Base-by-base conservation (phyloP, 2,797 vertebrate genomes). In the Coranthus polyacanthus region DNA sequence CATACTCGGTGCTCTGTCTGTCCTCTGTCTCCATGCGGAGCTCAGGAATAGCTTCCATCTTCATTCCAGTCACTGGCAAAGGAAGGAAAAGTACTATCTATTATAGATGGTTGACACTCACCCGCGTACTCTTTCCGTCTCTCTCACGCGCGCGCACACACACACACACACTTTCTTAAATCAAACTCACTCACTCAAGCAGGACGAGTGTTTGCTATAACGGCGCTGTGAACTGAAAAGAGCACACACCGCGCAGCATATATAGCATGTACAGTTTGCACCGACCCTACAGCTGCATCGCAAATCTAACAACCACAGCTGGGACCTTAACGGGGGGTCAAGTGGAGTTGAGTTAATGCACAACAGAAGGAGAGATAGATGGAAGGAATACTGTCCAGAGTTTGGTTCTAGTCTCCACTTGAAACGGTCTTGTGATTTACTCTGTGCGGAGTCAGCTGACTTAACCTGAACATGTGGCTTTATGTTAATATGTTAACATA, bases 21-120 rank as follows among this genome's bases (percentile, higher is more conserved):
- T 97, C 96, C 65, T 96, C 96, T 0, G 95, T 94, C 65, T 98
- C 97, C 96, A 98, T 97, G 81, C 88, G 66, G 73, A 99, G 91
- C 83, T 98, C 95, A 6, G 97, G 96, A 62, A 98, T 79, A 56
- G 96, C 95, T 38, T 96, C 97, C 24, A 96, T 96, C 90, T 98
- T 97, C 83, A 97, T 78, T 65, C 96, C 97, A 0, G 96, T 97
- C 76, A 96, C 98, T 98, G 47, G 59, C 13, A 5, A 57, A 50
- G 22, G 46, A 52, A 78, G 38, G 8, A 70, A 65, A 61, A 57
- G 52, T 1, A 32, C 2, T 4, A 82, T 78, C 43, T 32, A 79
- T 87, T 84, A 87, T 69, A 12, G 38, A 79, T 63, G 60, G 15
- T n/a, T 54, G 73, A 81, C 67, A 69, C 60, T 63, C 49, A 42